These are phyloP conservation scores for Calliopum simillimum DNA, from an alignment of 2,888 invertebrate genomes.

Conservation along the genomic window DNA sequence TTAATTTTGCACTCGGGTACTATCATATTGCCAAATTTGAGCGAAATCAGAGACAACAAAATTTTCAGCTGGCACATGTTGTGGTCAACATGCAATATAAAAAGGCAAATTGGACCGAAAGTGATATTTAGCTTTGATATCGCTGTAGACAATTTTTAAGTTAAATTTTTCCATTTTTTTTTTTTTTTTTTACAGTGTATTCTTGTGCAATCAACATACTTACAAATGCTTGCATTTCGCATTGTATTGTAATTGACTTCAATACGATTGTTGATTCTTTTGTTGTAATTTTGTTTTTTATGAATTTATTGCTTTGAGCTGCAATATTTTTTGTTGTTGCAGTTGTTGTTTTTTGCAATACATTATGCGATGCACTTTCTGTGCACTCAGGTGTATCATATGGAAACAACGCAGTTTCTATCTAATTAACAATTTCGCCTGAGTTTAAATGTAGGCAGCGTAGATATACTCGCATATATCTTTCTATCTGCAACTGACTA, in stretches of 20 bases:
- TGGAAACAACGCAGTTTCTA: constrained; percentile 21
- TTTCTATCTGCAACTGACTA: neutral
- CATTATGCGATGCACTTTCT: neutral
- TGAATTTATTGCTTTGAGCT: constrained; percentile 8
- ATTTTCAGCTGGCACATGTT: too few relatives aligned
- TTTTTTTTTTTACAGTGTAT: too few relatives aligned
- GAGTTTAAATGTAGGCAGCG: constrained; percentile 11
- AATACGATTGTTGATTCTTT: constrained; percentile 4
- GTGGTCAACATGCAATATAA: too few relatives aligned
- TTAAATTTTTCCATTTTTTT: too few relatives aligned
- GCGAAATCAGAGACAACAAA: too few relatives aligned
- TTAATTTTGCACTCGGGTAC: too few relatives aligned
- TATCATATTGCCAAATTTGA: too few relatives aligned
- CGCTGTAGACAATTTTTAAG: too few relatives aligned
- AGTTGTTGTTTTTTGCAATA: neutral
- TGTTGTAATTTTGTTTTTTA: neutral
- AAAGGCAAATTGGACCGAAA: too few relatives aligned
- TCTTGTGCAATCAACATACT: too few relatives aligned
- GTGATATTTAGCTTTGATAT: too few relatives aligned
- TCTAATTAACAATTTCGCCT: constrained; percentile 23
- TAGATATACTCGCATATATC: neutral
- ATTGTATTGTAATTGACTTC: neutral
- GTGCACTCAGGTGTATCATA: constrained; percentile 3
- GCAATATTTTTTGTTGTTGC: neutral
- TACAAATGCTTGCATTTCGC: too few relatives aligned